Evolutionary conservation across 2,113 vertebrate genomes (phyloP).

Genomic region (Calidris pygmaea): DNA sequence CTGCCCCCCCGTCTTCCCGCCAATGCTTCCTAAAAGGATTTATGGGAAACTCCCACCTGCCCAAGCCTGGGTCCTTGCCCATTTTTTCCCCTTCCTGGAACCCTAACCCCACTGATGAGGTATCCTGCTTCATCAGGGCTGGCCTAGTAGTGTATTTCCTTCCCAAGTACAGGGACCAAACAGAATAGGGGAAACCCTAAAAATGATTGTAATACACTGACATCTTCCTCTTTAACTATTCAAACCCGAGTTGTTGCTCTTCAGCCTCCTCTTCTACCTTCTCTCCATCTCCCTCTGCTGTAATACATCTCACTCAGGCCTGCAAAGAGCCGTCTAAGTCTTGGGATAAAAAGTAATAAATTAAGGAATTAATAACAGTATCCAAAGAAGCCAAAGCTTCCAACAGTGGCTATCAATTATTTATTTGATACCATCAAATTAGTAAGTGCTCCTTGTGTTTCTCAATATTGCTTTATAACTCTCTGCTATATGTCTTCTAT

Average conservation of each 20-base stretch:
- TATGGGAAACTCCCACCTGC: background rate
- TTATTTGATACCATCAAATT: background rate
- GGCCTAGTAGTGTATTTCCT: background rate
- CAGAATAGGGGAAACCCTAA: background rate
- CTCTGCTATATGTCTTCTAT: background rate
- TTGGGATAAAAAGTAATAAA: constrained; percentile 2
- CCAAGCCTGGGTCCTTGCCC: fast-evolving
- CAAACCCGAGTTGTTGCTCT: background rate
- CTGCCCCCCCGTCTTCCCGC: background rate
- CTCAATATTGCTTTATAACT: background rate
- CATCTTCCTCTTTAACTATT: background rate
- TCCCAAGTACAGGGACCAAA: background rate
- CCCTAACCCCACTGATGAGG: fast-evolving
- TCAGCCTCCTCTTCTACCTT: background rate
- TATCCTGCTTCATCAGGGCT: background rate
- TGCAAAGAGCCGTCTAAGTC: background rate
- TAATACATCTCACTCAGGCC: background rate
- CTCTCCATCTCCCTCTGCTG: background rate
- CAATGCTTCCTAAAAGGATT: background rate
- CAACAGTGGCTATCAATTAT: background rate
- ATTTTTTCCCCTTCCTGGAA: background rate
- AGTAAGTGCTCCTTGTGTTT: background rate
- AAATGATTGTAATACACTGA: background rate
- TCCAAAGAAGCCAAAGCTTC: background rate
- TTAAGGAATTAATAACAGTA: background rate